Percentiles rank a stretch among this genome's conserved stretches.
phyloP scores from a whole-genome alignment of 2,888 invertebrate genomes.

The Orchestes rusci region DNA sequence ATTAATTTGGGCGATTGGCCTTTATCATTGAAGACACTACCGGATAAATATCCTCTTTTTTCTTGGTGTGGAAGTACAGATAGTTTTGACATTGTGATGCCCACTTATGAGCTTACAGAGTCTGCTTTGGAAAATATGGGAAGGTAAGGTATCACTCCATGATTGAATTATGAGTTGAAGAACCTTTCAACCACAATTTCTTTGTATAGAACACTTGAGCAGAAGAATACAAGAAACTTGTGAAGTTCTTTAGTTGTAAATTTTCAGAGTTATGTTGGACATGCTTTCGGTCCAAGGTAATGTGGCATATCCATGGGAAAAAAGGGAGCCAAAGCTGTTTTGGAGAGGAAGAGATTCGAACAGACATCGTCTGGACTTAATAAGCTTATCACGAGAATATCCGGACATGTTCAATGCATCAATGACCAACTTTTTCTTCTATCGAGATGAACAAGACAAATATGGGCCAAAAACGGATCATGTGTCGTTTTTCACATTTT shows the following conservation, averaged over 20 bases:
- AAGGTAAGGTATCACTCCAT: conserved; percentile 58
- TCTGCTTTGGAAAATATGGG: conserved; percentile 91
- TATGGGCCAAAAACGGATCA: conserved; percentile 83
- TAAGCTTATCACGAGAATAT: conserved; percentile 66
- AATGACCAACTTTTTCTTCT: conserved; percentile 95
- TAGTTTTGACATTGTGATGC: conserved; percentile 82
- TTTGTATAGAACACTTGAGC: no score
- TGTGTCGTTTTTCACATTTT: conserved; percentile 88
- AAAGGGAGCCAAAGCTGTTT: conserved; percentile 69
- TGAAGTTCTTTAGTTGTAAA: neutral
- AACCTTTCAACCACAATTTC: no score
- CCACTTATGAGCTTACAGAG: conserved; percentile 92
- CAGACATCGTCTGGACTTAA: conserved; percentile 73
- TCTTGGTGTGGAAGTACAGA: conserved; percentile 94
- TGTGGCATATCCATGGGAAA: conserved; percentile 61
- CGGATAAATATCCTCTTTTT: conserved; percentile 68
- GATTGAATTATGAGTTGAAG: no score
- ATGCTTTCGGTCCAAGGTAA: conserved; percentile 86
- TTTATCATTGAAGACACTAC: conserved; percentile 49
- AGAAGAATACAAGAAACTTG: neutral
- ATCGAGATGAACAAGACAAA: conserved; percentile 69
- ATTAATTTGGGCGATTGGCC: conserved; percentile 97
- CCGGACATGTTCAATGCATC: conserved; percentile 84
- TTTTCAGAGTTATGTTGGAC: conserved; percentile 69
- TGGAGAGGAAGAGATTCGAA: conserved; percentile 92